Conservation (phyloP, 2,113 vertebrate genomes). For the Catharus minimus region DNA sequence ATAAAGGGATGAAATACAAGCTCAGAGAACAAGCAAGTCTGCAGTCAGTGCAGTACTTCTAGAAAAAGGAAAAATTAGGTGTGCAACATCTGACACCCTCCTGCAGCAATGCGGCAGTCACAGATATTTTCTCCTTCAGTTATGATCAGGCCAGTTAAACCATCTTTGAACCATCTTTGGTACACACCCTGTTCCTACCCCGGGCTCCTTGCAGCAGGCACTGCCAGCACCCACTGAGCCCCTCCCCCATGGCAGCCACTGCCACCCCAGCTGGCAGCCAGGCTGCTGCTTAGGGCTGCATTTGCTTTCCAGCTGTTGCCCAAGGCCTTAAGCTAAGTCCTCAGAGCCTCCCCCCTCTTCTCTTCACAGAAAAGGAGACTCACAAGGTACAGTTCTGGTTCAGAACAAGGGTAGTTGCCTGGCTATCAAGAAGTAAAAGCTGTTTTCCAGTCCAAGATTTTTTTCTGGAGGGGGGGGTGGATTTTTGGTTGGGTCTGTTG, state of each 20-base stretch:
- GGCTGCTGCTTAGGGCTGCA: no score
- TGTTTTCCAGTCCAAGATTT: neutral
- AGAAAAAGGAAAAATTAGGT: rapidly evolving
- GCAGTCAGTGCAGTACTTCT: rapidly evolving
- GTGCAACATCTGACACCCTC: rapidly evolving
- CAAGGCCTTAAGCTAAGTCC: neutral
- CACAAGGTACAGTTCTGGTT: rapidly evolving
- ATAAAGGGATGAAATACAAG: neutral
- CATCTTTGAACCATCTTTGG: rapidly evolving
- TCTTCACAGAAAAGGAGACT: rapidly evolving
- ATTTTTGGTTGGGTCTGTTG: neutral
- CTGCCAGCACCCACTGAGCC: neutral
- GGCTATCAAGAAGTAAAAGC: neutral
- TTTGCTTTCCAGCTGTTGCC: neutral
- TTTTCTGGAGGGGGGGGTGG: neutral
- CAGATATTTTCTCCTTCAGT: neutral
- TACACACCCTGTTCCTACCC: rapidly evolving
- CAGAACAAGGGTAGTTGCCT: rapidly evolving
- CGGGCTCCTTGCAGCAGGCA: rapidly evolving
- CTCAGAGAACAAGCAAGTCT: neutral
- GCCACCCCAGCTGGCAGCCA: rapidly evolving
- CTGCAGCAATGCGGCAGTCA: rapidly evolving
- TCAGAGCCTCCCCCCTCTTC: rapidly evolving
- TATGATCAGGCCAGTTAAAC: neutral
- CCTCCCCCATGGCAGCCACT: rapidly evolving